Percentiles rank a stretch among this genome's conserved stretches.
Conservation (phyloP, 2,888 invertebrate species). For the Idaea dimidiata region DNA sequence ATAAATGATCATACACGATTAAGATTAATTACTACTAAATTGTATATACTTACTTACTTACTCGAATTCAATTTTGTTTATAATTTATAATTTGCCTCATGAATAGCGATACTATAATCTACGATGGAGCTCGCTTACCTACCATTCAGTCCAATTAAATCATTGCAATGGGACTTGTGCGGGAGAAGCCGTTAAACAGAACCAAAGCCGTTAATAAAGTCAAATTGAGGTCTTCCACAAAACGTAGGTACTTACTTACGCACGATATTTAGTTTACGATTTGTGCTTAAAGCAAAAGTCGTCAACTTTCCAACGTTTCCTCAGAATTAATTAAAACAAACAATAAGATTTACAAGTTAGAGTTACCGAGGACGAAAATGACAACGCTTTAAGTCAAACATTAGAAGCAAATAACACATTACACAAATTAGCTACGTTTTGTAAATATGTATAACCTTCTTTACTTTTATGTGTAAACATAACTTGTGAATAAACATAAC, state of each 20-base stretch:
- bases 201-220: not conserved
- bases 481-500: too few species aligned
- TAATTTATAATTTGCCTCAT: too few species aligned
- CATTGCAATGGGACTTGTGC: too few species aligned
- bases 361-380: not conserved
- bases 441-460: not conserved
- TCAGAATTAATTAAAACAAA: not conserved
- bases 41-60: too few species aligned
- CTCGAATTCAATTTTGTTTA: too few species aligned
- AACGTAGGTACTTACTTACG: not conserved
- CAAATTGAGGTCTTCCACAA: not conserved
- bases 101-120: too few species aligned
- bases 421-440: not conserved
- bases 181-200: too few species aligned
- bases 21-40: too few species aligned
- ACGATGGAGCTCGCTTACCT: too few species aligned
- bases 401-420: not conserved
- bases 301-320: not conserved
- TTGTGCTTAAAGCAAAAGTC: not conserved
- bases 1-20: too few species aligned
- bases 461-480: too few species aligned
- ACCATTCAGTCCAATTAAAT: too few species aligned
- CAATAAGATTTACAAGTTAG: not conserved
- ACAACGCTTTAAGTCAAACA: not conserved
- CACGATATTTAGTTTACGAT: not conserved